phyloP scores from a whole-genome alignment of 2,797 vertebrate genomes.

The Adelosebastes latens region DNA sequence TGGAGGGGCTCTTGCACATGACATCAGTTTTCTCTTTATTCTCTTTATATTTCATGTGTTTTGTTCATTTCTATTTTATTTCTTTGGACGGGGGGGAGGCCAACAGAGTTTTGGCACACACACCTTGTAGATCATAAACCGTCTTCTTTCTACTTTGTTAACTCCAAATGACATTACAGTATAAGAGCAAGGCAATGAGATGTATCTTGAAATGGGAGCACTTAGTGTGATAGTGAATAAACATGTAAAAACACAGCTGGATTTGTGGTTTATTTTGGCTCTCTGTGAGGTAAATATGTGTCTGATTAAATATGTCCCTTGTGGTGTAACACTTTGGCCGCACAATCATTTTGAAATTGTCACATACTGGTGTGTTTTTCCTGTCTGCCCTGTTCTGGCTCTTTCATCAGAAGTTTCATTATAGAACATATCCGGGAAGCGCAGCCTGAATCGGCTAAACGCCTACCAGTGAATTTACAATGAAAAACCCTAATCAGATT shows the following conservation, averaged over 20 bases:
- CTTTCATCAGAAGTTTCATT: conserved; percentile 43
- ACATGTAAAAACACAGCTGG: conserved; percentile 74
- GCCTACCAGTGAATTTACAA: neutral
- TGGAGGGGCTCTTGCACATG: conserved; percentile 76
- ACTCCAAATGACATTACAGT: conserved; percentile 79
- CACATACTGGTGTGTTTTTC: conserved; percentile 2
- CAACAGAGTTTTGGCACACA: conserved; percentile 60
- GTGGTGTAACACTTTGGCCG: neutral
- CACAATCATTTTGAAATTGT: neutral
- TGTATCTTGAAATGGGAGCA: conserved; percentile 86
- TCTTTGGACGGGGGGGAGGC: neutral
- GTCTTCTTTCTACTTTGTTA: conserved; percentile 85
- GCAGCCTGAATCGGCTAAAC: conserved; percentile 13
- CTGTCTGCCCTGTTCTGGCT: conserved; percentile 13
- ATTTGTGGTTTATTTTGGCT: conserved; percentile 29
- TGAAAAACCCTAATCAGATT: neutral
- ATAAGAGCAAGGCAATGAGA: conserved; percentile 75
- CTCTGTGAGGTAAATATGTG: neutral
- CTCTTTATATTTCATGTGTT: conserved; percentile 65
- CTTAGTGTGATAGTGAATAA: conserved; percentile 90
- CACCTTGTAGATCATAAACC: conserved; percentile 81
- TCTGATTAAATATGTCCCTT: neutral
- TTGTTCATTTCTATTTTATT: conserved; percentile 68
- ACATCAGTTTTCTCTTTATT: conserved; percentile 64
- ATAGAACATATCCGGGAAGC: conserved; percentile 36